These are phyloP conservation scores for Tolypeutes matacus DNA, from an alignment of 2,797 vertebrate species.

Conservation along the genomic window DNA sequence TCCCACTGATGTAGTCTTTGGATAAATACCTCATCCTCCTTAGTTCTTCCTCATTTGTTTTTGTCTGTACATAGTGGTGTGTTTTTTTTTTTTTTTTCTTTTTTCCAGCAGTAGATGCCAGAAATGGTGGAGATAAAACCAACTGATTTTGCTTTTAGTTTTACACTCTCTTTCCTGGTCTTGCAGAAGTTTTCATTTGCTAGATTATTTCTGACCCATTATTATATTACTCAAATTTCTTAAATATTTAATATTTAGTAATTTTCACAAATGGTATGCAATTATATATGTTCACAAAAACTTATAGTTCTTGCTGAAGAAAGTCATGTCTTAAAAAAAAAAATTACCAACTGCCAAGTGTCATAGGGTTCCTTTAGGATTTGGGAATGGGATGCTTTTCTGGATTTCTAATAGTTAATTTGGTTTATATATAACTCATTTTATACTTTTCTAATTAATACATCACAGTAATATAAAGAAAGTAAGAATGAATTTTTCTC, in stretches of 20 bases:
- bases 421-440: not conserved
- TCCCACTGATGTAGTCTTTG: slow-evolving; percentile 24
- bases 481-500: not conserved
- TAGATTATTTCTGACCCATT: slow-evolving; percentile 15
- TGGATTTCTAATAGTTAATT: not conserved
- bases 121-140: slow-evolving; percentile 50
- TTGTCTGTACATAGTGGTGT: not conserved
- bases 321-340: slow-evolving; percentile 17
- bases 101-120: slow-evolving; percentile 42
- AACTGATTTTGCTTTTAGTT: slow-evolving; percentile 6
- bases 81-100: not conserved
- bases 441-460: not conserved
- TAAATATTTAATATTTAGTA: not conserved
- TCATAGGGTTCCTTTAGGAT: not conserved
- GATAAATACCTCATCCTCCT: not conserved
- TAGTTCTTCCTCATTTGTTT: slow-evolving; percentile 7
- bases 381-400: not conserved
- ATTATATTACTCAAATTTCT: slow-evolving; percentile 9
- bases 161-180: not conserved
- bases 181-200: not conserved
- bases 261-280: slow-evolving; percentile 22
- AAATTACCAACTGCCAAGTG: not conserved
- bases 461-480: not conserved
- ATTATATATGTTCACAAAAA: slow-evolving; percentile 8
- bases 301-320: slow-evolving; percentile 21